Conservation (phyloP, 30 jellyfish, hydroid and myxozoan species). For the Nemopilema nomurai region DNA sequence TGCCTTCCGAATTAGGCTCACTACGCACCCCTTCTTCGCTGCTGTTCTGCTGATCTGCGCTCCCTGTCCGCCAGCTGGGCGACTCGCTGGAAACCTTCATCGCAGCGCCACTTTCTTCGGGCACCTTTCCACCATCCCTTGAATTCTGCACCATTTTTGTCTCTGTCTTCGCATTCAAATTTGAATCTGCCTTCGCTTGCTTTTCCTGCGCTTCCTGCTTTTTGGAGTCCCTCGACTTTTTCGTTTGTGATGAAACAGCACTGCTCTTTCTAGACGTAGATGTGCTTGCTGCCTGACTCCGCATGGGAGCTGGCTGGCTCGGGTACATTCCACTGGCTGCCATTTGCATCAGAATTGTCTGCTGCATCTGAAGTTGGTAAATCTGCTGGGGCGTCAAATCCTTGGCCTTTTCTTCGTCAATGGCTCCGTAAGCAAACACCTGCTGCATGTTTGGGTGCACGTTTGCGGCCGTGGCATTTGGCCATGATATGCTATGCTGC, state of each 20-base stretch:
- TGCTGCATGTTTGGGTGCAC: conserved; percentile 48
- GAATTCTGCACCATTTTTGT: neutral
- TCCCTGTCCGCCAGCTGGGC: too few species aligned
- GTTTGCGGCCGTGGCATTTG: conserved; percentile 25
- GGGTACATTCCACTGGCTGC: conserved; percentile 65
- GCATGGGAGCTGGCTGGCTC: conserved; percentile 18
- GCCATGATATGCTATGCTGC: conserved; percentile 77
- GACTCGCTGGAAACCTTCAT: too few species aligned
- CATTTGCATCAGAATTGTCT: conserved; percentile 63
- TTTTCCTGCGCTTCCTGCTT: conserved; percentile 11
- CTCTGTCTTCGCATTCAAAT: neutral
- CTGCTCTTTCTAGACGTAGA: conserved; percentile 48
- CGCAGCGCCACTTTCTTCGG: neutral
- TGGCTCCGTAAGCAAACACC: conserved; percentile 48
- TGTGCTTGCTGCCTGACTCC: conserved; percentile 48
- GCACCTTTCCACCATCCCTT: neutral
- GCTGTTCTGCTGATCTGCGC: too few species aligned
- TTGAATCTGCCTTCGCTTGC: conserved; percentile 12
- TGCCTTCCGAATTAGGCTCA: too few species aligned
- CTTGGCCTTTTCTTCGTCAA: conserved; percentile 66
- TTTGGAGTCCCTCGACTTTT: conserved; percentile 19
- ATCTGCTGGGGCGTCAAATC: conserved; percentile 70
- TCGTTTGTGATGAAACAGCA: conserved; percentile 34
- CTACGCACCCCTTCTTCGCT: too few species aligned
- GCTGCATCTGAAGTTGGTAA: conserved; percentile 68